Evolutionary conservation across 1,140 invertebrate species (phyloP), one percentile per base, ranked within the genome.

Genomic region (Drosophila santomea): DNA sequence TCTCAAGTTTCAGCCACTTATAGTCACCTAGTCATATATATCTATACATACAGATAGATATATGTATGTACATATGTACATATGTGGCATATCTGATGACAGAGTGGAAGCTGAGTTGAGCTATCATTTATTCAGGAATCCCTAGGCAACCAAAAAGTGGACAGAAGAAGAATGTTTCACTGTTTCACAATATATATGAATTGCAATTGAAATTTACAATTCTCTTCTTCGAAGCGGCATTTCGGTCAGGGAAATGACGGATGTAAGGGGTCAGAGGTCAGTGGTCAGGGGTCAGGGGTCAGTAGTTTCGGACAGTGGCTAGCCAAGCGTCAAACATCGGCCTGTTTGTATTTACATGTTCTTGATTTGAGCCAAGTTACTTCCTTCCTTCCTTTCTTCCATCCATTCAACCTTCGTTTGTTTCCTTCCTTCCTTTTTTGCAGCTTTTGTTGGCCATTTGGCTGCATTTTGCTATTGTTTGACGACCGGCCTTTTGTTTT

Each of bases 291-390:
- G 8, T 36, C n/a, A 17, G 45, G n/a, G 3, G 38, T 45, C 8
- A 17, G 17, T 5, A 32, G 48, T 20, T 52, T 36, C 20, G 39
- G 25, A 36, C 52, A 54, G 55, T 59, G 66, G 68, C 59, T 73
- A 79, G 44, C 56, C 58, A 64, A 66, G 76, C 75, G 69, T 75
- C 63, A 80, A 80, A 81, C 64, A 66, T 72, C 60, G 56, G 64
- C 66, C 77, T 66, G 80, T 17, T 41, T 44, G 38, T 67, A 84
- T 85, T 85, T 81, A 81, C 82, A 81, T 85, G 82, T 82, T 86
- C 74, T 85, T 86, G 82, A 81, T 75, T 86, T 86, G 62, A 83
- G 75, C 60, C 81, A 71, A 86, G 74, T 72, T 66, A 78, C 64
- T 75, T 85, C 61, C 50, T 51, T 51, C 48, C 25, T 28, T 32